Conservation (phyloP, 2,888 invertebrate species). For the Anthophora plumipes region DNA sequence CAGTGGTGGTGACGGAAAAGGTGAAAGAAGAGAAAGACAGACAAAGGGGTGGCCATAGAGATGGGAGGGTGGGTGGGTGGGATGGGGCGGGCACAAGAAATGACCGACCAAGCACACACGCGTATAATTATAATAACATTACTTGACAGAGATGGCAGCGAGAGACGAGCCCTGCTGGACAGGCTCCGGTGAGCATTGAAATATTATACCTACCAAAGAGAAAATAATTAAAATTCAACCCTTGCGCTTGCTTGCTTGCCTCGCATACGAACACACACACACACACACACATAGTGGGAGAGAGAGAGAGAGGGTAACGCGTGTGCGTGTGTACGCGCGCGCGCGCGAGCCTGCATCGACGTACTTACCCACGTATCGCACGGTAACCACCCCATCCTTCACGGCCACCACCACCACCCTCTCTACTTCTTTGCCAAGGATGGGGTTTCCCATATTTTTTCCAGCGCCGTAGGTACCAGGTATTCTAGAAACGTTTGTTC, state of each 20-base stretch:
- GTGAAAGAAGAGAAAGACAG: constrained; percentile 66
- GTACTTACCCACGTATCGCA: constrained; percentile 61
- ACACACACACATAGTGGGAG: constrained; percentile 18
- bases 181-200: constrained; percentile 83
- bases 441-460: constrained; percentile 81
- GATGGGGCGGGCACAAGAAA: constrained; percentile 80
- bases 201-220: constrained; percentile 85
- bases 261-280: constrained; percentile 67
- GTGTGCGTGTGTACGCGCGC: constrained; percentile 21
- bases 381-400: constrained; percentile 55
- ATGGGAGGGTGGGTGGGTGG: no score
- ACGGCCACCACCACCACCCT: constrained; percentile 50
- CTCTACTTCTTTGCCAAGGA: constrained; percentile 75
- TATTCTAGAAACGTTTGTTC: constrained; percentile 83
- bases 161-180: constrained; percentile 79
- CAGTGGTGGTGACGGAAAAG: constrained; percentile 44
- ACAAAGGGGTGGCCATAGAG: constrained; percentile 60
- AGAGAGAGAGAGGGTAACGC: neutral
- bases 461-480: constrained; percentile 81
- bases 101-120: constrained; percentile 79
- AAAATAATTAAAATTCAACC: constrained; percentile 85
- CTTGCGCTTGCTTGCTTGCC: constrained; percentile 80
- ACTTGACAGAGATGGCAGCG: constrained; percentile 83
- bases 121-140: constrained; percentile 85
- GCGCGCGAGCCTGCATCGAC: constrained; percentile 47